Evolutionary conservation across 2,797 vertebrate genomes (phyloP).

Genomic region (Schizopygopsis malacanthus): DNA sequence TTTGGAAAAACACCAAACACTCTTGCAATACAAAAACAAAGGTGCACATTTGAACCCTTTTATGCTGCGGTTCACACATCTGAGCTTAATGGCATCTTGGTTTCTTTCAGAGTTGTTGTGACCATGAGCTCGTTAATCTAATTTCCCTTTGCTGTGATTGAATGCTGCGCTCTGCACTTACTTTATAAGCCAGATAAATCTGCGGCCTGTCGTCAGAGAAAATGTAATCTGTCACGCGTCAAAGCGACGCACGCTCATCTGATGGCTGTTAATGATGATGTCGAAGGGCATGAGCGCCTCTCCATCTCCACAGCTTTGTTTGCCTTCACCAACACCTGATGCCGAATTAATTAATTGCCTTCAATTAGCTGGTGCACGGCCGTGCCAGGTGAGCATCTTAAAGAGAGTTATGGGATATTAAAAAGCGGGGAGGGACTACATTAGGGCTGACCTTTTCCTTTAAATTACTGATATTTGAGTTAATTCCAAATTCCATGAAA

Average conservation of each 20-base stretch:
- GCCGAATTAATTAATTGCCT: constrained; percentile 77
- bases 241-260: constrained; percentile 73
- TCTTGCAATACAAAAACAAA: neutral
- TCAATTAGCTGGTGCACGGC: constrained; percentile 74
- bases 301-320: constrained; percentile 70
- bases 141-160: constrained; percentile 81
- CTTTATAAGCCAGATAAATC: constrained; percentile 85
- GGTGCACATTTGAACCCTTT: neutral
- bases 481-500: constrained; percentile 82
- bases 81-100: constrained; percentile 44
- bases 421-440: constrained; percentile 73
- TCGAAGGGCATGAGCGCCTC: constrained; percentile 71
- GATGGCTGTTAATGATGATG: constrained; percentile 76
- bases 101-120: constrained; percentile 60
- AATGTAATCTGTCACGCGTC: constrained; percentile 83
- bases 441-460: constrained; percentile 84
- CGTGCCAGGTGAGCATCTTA: constrained; percentile 69
- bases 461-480: constrained; percentile 85
- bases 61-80: neutral
- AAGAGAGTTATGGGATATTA: constrained; percentile 66
- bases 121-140: constrained; percentile 81
- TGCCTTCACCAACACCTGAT: constrained; percentile 80
- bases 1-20: neutral
- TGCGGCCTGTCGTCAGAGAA: constrained; percentile 75
- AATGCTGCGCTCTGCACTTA: constrained; percentile 76